Evolutionary conservation across 2,797 vertebrate species (phyloP).

Genomic region (Poecilia gillii): DNA sequence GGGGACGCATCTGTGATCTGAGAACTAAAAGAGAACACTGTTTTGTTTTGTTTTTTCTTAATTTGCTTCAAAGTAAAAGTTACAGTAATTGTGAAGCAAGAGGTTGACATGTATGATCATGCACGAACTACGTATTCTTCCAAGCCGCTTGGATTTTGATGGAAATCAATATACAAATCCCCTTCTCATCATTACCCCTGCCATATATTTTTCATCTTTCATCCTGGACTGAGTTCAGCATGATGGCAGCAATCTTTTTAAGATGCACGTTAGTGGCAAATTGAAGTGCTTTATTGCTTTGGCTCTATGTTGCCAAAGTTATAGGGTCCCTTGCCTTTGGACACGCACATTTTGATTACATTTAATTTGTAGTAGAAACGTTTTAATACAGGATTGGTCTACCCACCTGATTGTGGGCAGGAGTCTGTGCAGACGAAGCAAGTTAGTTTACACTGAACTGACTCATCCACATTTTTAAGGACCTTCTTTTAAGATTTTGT

Average conservation of each 20-base stretch:
- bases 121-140: not conserved
- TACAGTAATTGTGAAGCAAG: not conserved
- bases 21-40: not conserved
- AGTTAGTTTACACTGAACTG: not conserved
- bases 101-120: not conserved
- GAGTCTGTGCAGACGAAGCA: not conserved
- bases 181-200: not conserved
- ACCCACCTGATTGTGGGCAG: not conserved
- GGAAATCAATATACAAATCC: not conserved
- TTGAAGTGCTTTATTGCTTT: slow-evolving; percentile 43
- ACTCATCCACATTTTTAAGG: not conserved
- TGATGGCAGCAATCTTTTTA: slow-evolving; percentile 17
- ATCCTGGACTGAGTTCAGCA: not conserved
- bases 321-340: not conserved
- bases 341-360: not conserved
- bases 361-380: not conserved
- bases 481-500: not conserved
- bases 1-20: not conserved
- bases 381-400: not conserved
- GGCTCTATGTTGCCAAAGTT: not conserved
- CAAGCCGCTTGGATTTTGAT: not conserved
- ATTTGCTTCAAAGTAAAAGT: not conserved
- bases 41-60: not conserved
- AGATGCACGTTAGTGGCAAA: slow-evolving; percentile 9
- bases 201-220: not conserved